Evolutionary conservation across 2,797 vertebrate species (phyloP), one percentile per base, ranked within the genome.

Genomic region (Myiotriccus ornatus): DNA sequence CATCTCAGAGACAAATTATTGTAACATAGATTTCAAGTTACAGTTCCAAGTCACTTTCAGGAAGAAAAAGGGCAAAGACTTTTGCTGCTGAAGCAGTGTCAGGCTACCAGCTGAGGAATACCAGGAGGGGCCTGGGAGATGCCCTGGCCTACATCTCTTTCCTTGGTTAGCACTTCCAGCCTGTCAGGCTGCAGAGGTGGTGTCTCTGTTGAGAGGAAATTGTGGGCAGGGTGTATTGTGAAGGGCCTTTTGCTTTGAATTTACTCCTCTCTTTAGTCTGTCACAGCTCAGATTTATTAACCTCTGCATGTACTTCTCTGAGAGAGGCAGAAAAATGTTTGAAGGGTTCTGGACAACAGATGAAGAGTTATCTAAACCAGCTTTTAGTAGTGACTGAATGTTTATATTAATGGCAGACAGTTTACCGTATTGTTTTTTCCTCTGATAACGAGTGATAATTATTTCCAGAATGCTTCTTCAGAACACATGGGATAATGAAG

Each of bases 281-380:
- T 77, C 53, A 71, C 35, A 37, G 34, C 44, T 88, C 77, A 79
- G 80, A 91, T 88, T 96, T 90, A 94, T 84, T 88, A 86, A 88
- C 14, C 15, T 90, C 74, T 73, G 87, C 69, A 79, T 1, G 1
- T 68, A 27, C 28, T 90, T 82, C 35, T 57, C 35, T 0, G 2
- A 78, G 39, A 39, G 57, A 92, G 43, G 37, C 49, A 74, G 63
- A 69, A 83, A 93, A 93, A 60, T 14, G 71, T 47, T 94, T 84
- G 35, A 91, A 93, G 25, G 7, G 35, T 88, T 93, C 62, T 86
- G 80, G 73, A n/a, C 39, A 87, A 91, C 39, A 94, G 91, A 37
- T 77, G 62, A 68, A 75, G 27, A 68, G 25, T 82, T 91, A 84
- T 91, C 77, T 55, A 78, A 94, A 76, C 46, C 67, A 88, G 57